These are phyloP conservation scores for Chouioia cunea DNA, from an alignment of 2,888 invertebrate genomes.

Conservation along the genomic window DNA sequence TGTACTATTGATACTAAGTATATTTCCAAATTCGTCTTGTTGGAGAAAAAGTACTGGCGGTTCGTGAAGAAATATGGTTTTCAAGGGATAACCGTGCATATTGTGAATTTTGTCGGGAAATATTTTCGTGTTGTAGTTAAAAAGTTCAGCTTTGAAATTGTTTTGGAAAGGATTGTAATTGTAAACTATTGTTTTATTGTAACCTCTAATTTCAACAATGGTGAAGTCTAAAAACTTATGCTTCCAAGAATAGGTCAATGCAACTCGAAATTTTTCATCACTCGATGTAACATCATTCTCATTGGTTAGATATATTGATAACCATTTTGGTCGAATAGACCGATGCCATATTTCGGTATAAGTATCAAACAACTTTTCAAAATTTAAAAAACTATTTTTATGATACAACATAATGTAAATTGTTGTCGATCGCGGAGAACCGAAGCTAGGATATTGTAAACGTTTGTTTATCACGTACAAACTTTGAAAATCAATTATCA, in stretches of 20 bases:
- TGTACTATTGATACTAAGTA: not conserved
- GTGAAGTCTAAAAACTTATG: conserved; percentile 24
- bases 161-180: conserved; percentile 40
- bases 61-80: conserved; percentile 2
- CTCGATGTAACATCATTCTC: not conserved
- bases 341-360: conserved; percentile 4
- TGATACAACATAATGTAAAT: conserved; percentile 9
- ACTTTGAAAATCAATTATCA: not conserved
- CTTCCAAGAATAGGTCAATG: conserved; percentile 4
- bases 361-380: not conserved
- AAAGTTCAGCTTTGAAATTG: conserved; percentile 4
- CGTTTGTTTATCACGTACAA: not conserved
- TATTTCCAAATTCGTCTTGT: conserved; percentile 11
- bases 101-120: conserved; percentile 51
- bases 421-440: not conserved
- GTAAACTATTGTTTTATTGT: conserved; percentile 1
- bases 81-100: conserved; percentile 49
- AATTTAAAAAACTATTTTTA: not conserved
- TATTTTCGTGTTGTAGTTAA: conserved; percentile 23
- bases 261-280: too few species aligned
- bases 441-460: not conserved
- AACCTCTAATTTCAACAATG: conserved; percentile 23
- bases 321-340: conserved; percentile 14
- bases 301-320: conserved; percentile 13
- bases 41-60: conserved; percentile 31